Conservation (phyloP, 2,113 vertebrate genomes). For the Noctilio leporinus region DNA sequence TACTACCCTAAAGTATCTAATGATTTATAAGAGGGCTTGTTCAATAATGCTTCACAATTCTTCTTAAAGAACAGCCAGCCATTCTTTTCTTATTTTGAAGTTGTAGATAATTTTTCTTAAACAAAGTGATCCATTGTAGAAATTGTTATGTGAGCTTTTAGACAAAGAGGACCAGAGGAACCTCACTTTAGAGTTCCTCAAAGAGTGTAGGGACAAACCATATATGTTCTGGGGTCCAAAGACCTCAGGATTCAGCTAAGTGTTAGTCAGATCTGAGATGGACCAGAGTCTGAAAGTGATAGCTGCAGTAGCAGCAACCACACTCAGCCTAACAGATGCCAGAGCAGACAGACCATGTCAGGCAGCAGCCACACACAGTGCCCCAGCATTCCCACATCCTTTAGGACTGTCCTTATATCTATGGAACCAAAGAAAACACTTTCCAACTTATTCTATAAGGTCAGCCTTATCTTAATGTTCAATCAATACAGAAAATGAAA, state of each 20-base stretch:
- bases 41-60: background rate
- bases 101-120: background rate
- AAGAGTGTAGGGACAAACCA: background rate
- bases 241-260: background rate
- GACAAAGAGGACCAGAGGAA: background rate
- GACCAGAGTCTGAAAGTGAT: background rate
- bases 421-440: background rate
- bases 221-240: background rate
- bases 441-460: background rate
- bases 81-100: conserved; percentile 10
- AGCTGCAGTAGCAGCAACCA: background rate
- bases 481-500: background rate
- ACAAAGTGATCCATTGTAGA: background rate
- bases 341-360: background rate
- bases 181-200: background rate
- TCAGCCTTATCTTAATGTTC: background rate
- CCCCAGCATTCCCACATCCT: background rate
- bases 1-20: background rate
- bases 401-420: background rate
- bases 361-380: accelerated
- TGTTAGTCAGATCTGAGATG: background rate
- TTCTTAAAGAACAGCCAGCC: background rate
- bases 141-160: background rate
- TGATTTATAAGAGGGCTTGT: background rate
- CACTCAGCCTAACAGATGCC: background rate